Conservation (phyloP, 1,140 invertebrate genomes). For the Elymnias hypermnestra region DNA sequence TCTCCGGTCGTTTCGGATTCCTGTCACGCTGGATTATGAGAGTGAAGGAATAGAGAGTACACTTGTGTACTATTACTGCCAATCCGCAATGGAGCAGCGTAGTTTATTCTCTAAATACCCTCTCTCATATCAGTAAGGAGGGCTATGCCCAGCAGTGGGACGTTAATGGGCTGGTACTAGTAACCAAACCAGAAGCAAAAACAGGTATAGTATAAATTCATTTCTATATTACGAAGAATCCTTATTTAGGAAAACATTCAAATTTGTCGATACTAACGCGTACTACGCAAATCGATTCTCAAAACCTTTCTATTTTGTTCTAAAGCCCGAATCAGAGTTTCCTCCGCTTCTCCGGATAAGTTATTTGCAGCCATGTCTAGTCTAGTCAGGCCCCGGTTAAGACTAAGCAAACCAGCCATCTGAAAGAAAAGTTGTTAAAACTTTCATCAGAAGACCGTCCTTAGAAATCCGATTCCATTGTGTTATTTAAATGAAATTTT, state of each 20-base stretch:
- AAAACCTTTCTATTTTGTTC: slow-evolving; percentile 57
- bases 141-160: no score
- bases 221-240: neutral
- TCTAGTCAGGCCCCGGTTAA: slow-evolving; percentile 63
- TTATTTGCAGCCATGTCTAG: slow-evolving; percentile 69
- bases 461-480: neutral
- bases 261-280: slow-evolving; percentile 41
- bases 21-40: no score
- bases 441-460: neutral
- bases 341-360: slow-evolving; percentile 62
- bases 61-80: no score
- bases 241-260: neutral
- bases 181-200: neutral
- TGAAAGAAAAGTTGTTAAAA: slow-evolving; percentile 24
- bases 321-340: slow-evolving; percentile 50
- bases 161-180: no score
- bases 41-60: no score
- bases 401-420: slow-evolving; percentile 64
- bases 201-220: neutral
- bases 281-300: slow-evolving; percentile 56
- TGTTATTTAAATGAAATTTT: neutral
- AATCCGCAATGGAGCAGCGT: no score
- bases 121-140: no score
- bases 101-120: no score
- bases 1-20: no score